Evolutionary conservation across 2,888 invertebrate genomes (phyloP).

Genomic region (Anarsia innoxiella): DNA sequence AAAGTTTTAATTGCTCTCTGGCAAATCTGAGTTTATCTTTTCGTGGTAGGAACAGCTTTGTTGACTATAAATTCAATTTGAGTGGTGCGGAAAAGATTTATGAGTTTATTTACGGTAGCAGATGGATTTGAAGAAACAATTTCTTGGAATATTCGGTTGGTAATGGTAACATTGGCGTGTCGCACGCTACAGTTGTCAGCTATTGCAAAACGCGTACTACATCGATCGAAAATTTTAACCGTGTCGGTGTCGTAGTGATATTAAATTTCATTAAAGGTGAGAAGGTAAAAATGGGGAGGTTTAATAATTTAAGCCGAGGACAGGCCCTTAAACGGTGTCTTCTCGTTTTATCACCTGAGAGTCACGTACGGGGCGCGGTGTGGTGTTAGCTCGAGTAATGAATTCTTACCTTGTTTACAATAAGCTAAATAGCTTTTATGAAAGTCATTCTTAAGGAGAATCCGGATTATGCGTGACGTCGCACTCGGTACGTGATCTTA

Average conservation of each 20-base stretch:
- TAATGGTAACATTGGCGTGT: constrained; percentile 24
- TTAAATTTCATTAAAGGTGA: constrained; percentile 17
- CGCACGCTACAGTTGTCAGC: constrained; percentile 21
- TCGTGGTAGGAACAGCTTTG: constrained; percentile 63
- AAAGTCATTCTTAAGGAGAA: constrained; percentile 54
- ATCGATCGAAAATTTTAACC: not conserved
- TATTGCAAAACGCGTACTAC: not conserved
- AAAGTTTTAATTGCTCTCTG: constrained; percentile 72
- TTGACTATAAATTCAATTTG: constrained; percentile 69
- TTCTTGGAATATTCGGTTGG: constrained; percentile 15
- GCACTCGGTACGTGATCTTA: constrained; percentile 47
- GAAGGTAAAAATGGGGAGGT: constrained; percentile 33
- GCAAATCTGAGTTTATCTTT: constrained; percentile 72
- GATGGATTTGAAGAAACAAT: constrained; percentile 21
- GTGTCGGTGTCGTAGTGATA: too few species aligned
- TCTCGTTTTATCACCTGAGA: constrained; percentile 47
- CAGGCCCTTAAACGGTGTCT: constrained; percentile 34
- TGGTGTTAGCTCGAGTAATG: constrained; percentile 47
- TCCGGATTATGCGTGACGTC: constrained; percentile 54
- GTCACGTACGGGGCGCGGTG: constrained; percentile 52
- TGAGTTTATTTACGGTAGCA: constrained; percentile 40
- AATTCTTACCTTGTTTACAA: constrained; percentile 65
- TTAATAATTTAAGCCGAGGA: constrained; percentile 43
- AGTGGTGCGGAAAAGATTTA: constrained; percentile 48
- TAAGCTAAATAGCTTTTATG: constrained; percentile 61